Conservation (phyloP, 1,140 invertebrate species). For the Solenopsis fugax region DNA sequence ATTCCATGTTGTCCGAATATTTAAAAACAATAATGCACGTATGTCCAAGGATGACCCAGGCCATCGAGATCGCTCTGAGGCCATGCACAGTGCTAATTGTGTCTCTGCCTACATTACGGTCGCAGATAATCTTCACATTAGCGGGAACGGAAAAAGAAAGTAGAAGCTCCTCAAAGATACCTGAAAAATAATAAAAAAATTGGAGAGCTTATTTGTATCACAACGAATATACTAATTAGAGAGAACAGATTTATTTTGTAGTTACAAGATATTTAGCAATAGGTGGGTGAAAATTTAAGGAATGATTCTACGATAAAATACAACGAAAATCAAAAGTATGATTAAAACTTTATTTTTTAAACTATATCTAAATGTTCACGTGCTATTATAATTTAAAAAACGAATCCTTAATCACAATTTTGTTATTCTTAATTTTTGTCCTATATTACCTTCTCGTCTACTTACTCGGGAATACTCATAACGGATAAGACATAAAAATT, state of each 20-base stretch:
- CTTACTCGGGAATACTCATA: background rate
- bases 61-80: slow-evolving; percentile 94
- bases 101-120: slow-evolving; percentile 92
- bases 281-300: no score
- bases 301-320: no score
- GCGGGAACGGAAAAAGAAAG: slow-evolving; percentile 92
- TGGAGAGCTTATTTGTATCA: background rate
- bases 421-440: no score
- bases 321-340: no score
- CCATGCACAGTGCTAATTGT: slow-evolving; percentile 94
- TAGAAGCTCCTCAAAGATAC: slow-evolving; percentile 90
- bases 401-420: no score
- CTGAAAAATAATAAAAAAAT: slow-evolving; percentile 79
- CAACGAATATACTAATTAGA: background rate
- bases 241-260: no score
- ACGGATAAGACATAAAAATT: slow-evolving; percentile 7
- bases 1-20: slow-evolving; percentile 94
- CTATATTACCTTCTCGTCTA: no score
- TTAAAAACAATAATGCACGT: slow-evolving; percentile 94
- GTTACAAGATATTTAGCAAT: no score
- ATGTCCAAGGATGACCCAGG: slow-evolving; percentile 97
- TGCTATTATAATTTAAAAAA: no score
- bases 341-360: no score
- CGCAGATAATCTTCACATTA: slow-evolving; percentile 92
- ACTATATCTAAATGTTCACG: no score